Evolutionary conservation across 2,113 vertebrate genomes (phyloP), one percentile per base, ranked within the genome.

Genomic region (Synodontis membranacea): DNA sequence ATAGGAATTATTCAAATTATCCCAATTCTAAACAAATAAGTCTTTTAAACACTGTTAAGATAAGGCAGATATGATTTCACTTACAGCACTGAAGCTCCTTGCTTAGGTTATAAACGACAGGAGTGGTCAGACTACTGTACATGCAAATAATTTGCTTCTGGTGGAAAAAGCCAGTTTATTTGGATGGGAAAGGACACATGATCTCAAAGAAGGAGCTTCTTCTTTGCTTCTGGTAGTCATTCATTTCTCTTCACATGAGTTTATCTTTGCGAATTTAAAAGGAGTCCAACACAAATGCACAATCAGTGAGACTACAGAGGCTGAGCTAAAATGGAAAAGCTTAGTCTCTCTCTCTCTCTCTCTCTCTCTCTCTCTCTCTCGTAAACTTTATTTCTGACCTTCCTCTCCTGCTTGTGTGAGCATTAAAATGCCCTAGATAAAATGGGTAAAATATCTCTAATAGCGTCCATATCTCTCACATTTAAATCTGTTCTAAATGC

Each of bases 361-460:
- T 74, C 70, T 74, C 42, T 72, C 17, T 23, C 19, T 80, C 31
- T 80, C 76, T 54, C 2, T 80, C 3, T 60, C 23, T 1, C 21
- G 14, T 46, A 12, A 62, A 46, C 14, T n/a, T 81, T 56, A 42
- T 81, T 14, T 62, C 39, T 81, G 54, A 42, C 79, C 37, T 81
- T 81, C 25, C 5, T 4, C 31, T 28, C 5, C 42, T 19, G 6
- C 3, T 81, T 2, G 10, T n/a, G 34, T 31, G 75, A 52, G 25
- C 14, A 25, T 48, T 48, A 76, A 76, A 76, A 76, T 78, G 46
- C 21, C 75, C 78, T 6, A 80, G 50, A 80, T 54, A 56, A 52
- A 23, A 80, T 79, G 31, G 2, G 31, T 50, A 58, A 58, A 23
- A 58, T 56, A 39, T 58, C 10, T 60, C 37, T 42, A 2, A 56